Base-by-base conservation (phyloP, 2,888 invertebrate genomes). In the Drosophila austrosaltans region DNA sequence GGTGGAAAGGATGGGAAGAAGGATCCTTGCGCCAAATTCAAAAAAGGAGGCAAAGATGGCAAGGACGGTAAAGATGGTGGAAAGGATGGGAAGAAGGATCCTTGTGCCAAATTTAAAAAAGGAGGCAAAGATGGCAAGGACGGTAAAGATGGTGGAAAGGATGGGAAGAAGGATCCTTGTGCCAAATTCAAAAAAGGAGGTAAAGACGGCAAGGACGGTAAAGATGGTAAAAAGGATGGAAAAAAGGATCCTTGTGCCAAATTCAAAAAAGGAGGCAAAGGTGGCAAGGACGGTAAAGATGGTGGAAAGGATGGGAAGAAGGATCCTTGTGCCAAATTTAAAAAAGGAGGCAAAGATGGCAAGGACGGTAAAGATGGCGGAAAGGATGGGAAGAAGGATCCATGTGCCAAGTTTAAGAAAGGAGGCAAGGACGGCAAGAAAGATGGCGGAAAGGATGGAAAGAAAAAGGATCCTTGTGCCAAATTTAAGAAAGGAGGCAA, bases 271-370 rank as follows among this genome's bases (percentile, higher is more conserved):
- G 61, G 53, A 3, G 63, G 48, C 6, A 62, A 44, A 22, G 63
- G n/a, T 5, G 56, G 56, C 16, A 53, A 40, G 6, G n/a, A n/a
- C n/a, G n/a, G n/a, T n/a, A 32, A 54, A 16, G 57, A 48, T 3
- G 68, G 69, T 20, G 28, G 5, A 30, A 69, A 62, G n/a, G 63
- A 64, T 39, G 56, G 56, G 0, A 53, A 48, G 22, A 48, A 54
- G n/a, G 8, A 30, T 16, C 54, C 54, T 7, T 54, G 53, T 44
- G 54, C 10, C 7, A 25, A 44, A 4, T 53, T 28, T 1, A 56
- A 39, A 3, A 65, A 64, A 4, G 63, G 63, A n/a, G 56, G 56
- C 20, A 56, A 53, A 28, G 28, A 28, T 1, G 62, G 56, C 20
- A 66, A 61, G 36, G 54, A 59, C 16, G 63, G 44, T 22, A 53